Conservation (phyloP, 2,113 vertebrate genomes). For the Bubalus kerabau region DNA sequence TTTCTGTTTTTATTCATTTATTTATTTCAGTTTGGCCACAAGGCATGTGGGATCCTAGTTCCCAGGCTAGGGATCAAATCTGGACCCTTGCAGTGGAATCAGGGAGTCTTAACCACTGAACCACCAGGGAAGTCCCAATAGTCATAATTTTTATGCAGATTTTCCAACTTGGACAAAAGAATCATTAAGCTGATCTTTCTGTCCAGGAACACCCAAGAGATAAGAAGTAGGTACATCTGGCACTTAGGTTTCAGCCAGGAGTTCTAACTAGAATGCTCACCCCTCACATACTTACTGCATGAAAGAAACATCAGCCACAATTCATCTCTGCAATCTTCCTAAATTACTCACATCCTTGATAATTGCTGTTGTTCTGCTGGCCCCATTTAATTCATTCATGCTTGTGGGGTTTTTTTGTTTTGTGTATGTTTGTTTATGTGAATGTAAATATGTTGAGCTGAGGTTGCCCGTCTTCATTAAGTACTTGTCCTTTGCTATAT, state of each 20-base stretch:
- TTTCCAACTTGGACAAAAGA: background rate
- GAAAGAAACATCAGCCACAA: background rate
- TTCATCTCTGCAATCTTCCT: background rate
- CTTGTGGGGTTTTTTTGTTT: too few relatives aligned
- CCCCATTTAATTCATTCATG: background rate
- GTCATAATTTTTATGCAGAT: background rate
- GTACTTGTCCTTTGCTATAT: background rate
- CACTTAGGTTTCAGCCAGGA: background rate
- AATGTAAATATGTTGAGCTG: fast-evolving
- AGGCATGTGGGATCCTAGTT: background rate
- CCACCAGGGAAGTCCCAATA: background rate
- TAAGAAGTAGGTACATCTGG: too few relatives aligned
- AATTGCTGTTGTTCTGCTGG: background rate
- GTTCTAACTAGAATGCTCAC: too few relatives aligned
- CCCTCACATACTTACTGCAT: too few relatives aligned
- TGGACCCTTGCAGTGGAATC: background rate
- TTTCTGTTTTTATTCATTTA: background rate
- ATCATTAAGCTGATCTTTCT: background rate
- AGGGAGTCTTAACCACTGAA: background rate
- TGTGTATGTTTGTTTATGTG: background rate
- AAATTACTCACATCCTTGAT: background rate
- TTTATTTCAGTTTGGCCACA: background rate
- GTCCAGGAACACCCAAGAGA: fast-evolving
- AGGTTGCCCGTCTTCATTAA: background rate
- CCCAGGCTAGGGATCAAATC: background rate